Evolutionary conservation across 2,888 invertebrate species (phyloP), one percentile per base, ranked within the genome.

Genomic region (Villa cingulata): DNA sequence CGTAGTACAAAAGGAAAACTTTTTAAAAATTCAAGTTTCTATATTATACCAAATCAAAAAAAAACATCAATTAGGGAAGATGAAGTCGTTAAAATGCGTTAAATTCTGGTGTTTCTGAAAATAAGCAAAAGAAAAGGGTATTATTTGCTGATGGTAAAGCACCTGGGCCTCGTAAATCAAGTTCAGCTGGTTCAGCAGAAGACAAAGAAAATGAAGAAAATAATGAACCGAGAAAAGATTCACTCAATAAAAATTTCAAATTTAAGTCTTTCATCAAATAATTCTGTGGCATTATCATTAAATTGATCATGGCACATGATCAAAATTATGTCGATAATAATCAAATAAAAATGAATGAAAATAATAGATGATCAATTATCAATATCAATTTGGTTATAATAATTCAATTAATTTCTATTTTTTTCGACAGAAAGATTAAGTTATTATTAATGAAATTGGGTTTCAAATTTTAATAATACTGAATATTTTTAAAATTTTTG

Each of bases 1-100:
- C 16, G 67, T 63, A 1, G 69, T 68, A 3, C 69, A 66, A 46
- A 68, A 68, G 37, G 68, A 69, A 2, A 68, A 68, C 49, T 67
- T 68, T 1, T 53, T 68, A 16, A 69, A 68, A 53, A 68, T 68
- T 17, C 68, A 69, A 12, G 47, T 49, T 10, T 29, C 50, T n/a
- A n/a, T 4, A 34, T 12, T 27, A 14, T 32, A 23, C 20, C 10
- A 18, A 37, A 14, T 15, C 10, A 32, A 15, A 17, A 41, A 54
- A 56, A 45, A 53, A 54, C 19, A 41, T 48, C 16, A 45, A 55
- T 58, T 0, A 59, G 61, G 61, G 58, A 58, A 37, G 57, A 60
- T 43, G 62, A 62, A 49, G 57, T 60, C 1, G 57, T 58, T 32
- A 57, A 52, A 16, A n/a, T n/a, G n/a, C 55, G 62, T 7, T 58